These are phyloP conservation scores for Drosophila fuyamai DNA, from an alignment of 1,140 invertebrate genomes.

Conservation along the genomic window DNA sequence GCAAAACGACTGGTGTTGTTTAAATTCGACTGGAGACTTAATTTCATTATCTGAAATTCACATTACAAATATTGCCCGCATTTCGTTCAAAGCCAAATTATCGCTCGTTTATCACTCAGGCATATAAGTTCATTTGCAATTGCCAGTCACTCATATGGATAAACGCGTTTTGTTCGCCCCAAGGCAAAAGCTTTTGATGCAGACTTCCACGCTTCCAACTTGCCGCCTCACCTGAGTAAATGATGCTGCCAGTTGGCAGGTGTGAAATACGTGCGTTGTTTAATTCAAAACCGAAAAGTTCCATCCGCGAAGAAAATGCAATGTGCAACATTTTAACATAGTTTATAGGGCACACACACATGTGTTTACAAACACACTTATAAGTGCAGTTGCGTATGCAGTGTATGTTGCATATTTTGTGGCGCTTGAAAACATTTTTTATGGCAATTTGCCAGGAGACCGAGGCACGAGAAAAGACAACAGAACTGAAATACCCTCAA, in stretches of 20 bases:
- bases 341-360: slow-evolving; percentile 38
- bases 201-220: not conserved
- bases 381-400: slow-evolving; percentile 52
- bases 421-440: slow-evolving; percentile 73
- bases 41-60: not conserved
- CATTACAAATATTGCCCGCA: not conserved
- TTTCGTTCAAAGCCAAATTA: slow-evolving; percentile 15
- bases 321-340: slow-evolving; percentile 52
- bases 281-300: slow-evolving; percentile 60
- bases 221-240: slow-evolving; percentile 3
- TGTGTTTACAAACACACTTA: slow-evolving; percentile 7
- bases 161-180: slow-evolving; percentile 46
- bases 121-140: slow-evolving; percentile 38
- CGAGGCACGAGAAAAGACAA: slow-evolving; percentile 45
- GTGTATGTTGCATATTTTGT: slow-evolving; percentile 77
- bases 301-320: slow-evolving; percentile 53
- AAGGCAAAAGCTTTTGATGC: slow-evolving; percentile 27
- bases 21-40: not conserved
- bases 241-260: slow-evolving; percentile 36
- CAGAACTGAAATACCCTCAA: slow-evolving; percentile 37
- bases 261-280: slow-evolving; percentile 73
- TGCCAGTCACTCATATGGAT: slow-evolving; percentile 49
- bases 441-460: slow-evolving; percentile 79
- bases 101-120: slow-evolving; percentile 12
- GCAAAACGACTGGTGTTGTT: no score